These are phyloP conservation scores for Mastomys coucha DNA, from an alignment of 2,113 vertebrate species.

Conservation along the genomic window DNA sequence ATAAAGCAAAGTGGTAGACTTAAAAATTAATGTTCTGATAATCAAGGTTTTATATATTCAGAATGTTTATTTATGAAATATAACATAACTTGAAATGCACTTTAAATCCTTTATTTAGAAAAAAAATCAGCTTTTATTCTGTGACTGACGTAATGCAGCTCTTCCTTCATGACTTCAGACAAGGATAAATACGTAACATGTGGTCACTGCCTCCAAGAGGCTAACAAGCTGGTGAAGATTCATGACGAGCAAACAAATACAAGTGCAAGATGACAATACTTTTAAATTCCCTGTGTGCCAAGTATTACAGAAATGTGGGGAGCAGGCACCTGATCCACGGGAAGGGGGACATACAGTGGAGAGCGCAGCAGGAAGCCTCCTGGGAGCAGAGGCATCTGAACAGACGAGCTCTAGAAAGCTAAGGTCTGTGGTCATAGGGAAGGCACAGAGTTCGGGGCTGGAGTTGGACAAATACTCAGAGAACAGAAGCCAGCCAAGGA, in stretches of 20 bases:
- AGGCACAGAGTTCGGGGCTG: background rate
- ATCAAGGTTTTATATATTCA: conserved; percentile 50
- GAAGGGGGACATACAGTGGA: accelerated
- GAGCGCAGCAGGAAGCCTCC: background rate
- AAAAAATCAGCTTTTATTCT: background rate
- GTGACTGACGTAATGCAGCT: background rate
- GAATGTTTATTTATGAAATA: background rate
- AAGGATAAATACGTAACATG: background rate
- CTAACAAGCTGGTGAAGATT: background rate
- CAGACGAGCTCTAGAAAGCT: too few relatives aligned
- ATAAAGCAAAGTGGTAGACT: background rate
- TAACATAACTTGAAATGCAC: conserved; percentile 24
- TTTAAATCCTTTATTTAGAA: conserved; percentile 30
- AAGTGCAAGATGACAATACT: background rate
- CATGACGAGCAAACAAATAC: background rate
- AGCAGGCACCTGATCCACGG: accelerated
- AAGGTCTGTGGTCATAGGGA: too few relatives aligned
- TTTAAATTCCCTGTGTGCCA: background rate
- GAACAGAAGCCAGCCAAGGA: background rate
- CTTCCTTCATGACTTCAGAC: background rate
- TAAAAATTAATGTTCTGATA: background rate
- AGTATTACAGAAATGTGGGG: background rate
- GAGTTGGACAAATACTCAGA: background rate
- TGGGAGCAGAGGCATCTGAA: background rate
- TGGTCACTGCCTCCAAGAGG: background rate